Percentiles rank a stretch among this genome's conserved stretches.
Evolutionary conservation across 1,140 invertebrate genomes (phyloP).

Genomic region (Batillaria attramentaria): DNA sequence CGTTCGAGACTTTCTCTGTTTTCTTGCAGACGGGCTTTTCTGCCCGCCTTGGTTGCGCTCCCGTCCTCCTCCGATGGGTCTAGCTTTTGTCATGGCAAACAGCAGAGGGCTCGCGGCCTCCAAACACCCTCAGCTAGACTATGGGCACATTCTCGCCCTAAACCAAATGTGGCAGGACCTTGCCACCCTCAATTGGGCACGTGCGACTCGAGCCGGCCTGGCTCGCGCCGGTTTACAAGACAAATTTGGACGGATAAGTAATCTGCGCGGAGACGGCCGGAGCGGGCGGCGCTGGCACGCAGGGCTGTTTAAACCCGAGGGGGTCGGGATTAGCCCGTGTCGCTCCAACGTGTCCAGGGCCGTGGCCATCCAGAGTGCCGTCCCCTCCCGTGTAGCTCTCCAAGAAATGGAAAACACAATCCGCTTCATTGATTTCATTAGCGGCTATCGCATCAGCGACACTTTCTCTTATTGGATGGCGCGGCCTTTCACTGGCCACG

Average conservation of each 20-base stretch:
- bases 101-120: background rate
- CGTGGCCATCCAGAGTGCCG: background rate
- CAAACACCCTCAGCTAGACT: constrained; percentile 7
- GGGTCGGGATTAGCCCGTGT: constrained; percentile 28
- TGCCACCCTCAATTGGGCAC: constrained; percentile 31
- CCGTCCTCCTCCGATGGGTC: no score
- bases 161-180: constrained; percentile 14
- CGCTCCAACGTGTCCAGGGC: constrained; percentile 35
- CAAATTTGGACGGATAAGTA: constrained; percentile 42
- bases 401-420: constrained; percentile 39
- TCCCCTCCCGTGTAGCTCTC: constrained; percentile 23
- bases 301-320: constrained; percentile 33
- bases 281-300: constrained; percentile 23
- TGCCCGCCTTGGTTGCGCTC: background rate
- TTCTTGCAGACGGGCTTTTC: background rate
- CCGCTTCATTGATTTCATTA: constrained; percentile 40
- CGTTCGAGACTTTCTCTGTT: background rate
- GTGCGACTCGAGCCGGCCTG: constrained; percentile 19
- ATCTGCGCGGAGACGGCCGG: constrained; percentile 20
- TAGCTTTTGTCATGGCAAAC: constrained; percentile 17
- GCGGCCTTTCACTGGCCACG: background rate
- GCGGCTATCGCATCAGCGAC: constrained; percentile 22
- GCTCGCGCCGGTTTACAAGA: constrained; percentile 38
- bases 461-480: constrained; percentile 34
- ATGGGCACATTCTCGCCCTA: constrained; percentile 31